Conservation (phyloP, 2,113 vertebrate genomes). For the Spea bombifrons region DNA sequence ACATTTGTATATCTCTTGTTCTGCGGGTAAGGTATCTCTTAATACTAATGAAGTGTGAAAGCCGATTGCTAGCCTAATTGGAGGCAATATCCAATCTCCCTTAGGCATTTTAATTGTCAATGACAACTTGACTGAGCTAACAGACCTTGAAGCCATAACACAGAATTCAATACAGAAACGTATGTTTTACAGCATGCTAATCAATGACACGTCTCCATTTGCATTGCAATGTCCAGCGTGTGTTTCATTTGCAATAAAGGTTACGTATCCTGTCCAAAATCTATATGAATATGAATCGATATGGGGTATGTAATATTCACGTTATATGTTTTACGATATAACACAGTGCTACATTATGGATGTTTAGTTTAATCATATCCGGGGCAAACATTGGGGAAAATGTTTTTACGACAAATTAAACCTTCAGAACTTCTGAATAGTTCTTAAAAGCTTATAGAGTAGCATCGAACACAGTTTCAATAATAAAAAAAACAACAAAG, state of each 20-base stretch:
- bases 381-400: too few species aligned
- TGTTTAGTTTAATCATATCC: too few species aligned
- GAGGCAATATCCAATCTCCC: slow-evolving; percentile 40
- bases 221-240: slow-evolving; percentile 36
- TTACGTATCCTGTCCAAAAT: not conserved
- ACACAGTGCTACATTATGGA: too few species aligned
- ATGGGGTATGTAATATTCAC: too few species aligned
- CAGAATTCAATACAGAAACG: slow-evolving; percentile 35
- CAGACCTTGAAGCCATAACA: slow-evolving; percentile 46
- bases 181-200: slow-evolving; percentile 48
- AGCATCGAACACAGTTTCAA: too few species aligned
- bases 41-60: slow-evolving; percentile 45
- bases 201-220: slow-evolving; percentile 34
- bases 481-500: too few species aligned
- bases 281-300: not conserved
- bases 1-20: slow-evolving; percentile 21
- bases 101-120: slow-evolving; percentile 44
- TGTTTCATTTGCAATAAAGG: slow-evolving; percentile 11
- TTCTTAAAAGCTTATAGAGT: too few species aligned
- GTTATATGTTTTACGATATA: too few species aligned
- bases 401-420: too few species aligned
- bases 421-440: too few species aligned
- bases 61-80: slow-evolving; percentile 44
- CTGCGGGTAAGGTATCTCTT: slow-evolving; percentile 27
- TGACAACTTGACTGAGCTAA: slow-evolving; percentile 48